Evolutionary conservation across 2,888 invertebrate species (phyloP).

Genomic region (Cosmopolites sordidus): DNA sequence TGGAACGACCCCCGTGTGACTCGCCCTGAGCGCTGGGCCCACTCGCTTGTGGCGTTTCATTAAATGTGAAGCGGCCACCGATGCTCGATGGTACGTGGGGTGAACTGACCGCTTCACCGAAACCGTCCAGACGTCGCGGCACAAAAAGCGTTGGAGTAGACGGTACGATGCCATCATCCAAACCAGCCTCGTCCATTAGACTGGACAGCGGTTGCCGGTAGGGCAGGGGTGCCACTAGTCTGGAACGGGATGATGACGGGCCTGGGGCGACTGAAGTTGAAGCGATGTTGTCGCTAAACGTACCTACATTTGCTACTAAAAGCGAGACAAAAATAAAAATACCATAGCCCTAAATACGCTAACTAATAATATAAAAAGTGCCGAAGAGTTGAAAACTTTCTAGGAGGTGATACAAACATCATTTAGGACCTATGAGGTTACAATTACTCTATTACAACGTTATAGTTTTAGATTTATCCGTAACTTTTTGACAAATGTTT

Average conservation of each 20-base stretch:
- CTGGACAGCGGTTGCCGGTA: conserved; percentile 42
- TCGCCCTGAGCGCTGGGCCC: conserved; percentile 5
- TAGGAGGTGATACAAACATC: no score
- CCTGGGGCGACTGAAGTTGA: conserved; percentile 42
- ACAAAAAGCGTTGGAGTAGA: conserved; percentile 84
- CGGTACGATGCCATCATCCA: conserved; percentile 77
- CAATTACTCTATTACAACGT: no score
- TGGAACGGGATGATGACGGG: conserved; percentile 53
- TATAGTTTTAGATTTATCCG: no score
- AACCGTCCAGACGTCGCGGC: conserved; percentile 77
- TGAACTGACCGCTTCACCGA: conserved; percentile 88
- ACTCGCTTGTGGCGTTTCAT: conserved; percentile 48
- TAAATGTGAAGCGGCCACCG: conserved; percentile 61
- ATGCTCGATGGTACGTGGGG: conserved; percentile 65
- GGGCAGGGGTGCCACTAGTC: conserved; percentile 52
- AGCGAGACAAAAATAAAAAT: no score
- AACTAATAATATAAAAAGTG: no score
- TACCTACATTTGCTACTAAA: not conserved
- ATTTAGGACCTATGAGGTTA: no score
- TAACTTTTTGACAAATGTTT: no score
- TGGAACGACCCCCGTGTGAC: conserved; percentile 22
- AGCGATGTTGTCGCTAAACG: conserved; percentile 23
- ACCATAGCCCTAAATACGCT: no score
- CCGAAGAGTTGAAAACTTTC: no score
- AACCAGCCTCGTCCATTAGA: conserved; percentile 55